Percentiles rank a stretch among this genome's conserved stretches.
These are phyloP conservation scores for Axea sp. DNA, from an alignment of 2,888 invertebrate species.

Conservation along the genomic window DNA sequence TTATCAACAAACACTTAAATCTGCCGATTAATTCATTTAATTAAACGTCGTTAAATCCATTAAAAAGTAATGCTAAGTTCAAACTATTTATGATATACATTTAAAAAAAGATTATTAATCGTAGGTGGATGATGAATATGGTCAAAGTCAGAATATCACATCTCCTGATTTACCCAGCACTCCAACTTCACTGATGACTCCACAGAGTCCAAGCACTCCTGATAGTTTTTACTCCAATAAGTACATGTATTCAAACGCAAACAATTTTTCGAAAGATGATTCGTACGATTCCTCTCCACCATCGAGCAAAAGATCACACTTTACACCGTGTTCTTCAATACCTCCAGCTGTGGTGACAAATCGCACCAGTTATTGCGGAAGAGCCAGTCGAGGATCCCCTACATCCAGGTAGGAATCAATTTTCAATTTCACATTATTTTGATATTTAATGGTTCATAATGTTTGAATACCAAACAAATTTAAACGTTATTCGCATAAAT, in stretches of 20 bases:
- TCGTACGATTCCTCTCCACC: constrained; percentile 63
- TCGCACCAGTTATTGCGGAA: constrained; percentile 70
- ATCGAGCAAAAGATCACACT: constrained; percentile 62
- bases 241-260: constrained; percentile 69
- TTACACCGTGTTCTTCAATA: constrained; percentile 62
- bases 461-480: too few relatives aligned
- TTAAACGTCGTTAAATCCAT: too few relatives aligned
- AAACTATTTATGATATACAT: too few relatives aligned
- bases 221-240: constrained; percentile 73
- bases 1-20: too few relatives aligned
- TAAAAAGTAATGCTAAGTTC: too few relatives aligned
- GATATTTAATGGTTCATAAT: too few relatives aligned
- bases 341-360: constrained; percentile 59
- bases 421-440: too few relatives aligned
- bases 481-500: too few relatives aligned
- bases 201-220: constrained; percentile 74
- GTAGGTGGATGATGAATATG: constrained; percentile 17
- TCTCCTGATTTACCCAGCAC: constrained; percentile 67
- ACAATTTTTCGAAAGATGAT: constrained; percentile 66
- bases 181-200: constrained; percentile 72
- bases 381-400: constrained; percentile 75
- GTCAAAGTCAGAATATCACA: constrained; percentile 11
- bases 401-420: constrained; percentile 75
- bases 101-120: too few relatives aligned
- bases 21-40: too few relatives aligned